Evolutionary conservation across 2,888 invertebrate genomes (phyloP).

Genomic region (Cheilosia vernalis): DNA sequence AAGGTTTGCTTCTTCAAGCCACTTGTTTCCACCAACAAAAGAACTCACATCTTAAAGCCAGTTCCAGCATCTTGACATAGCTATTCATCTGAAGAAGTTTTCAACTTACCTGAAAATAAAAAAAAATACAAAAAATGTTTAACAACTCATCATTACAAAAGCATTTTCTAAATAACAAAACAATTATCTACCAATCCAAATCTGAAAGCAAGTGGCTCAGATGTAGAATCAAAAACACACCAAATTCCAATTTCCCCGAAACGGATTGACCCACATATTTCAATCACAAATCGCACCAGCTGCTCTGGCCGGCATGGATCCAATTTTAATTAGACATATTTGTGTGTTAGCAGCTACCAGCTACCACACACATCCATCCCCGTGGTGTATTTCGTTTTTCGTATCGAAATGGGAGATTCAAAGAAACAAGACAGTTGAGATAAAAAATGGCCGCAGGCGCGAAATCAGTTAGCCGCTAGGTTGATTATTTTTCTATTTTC

Average conservation of each 20-base stretch:
- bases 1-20: too few species aligned
- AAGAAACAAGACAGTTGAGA: constrained; percentile 10
- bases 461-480: constrained; percentile 29
- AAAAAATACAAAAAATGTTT: not conserved
- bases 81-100: not conserved
- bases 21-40: too few species aligned
- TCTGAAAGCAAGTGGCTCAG: not conserved
- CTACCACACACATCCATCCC: not conserved
- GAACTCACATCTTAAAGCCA: too few species aligned
- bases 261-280: constrained; percentile 42
- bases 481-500: not conserved
- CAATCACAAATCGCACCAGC: constrained; percentile 4
- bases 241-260: not conserved
- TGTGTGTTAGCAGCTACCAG: constrained; percentile 18
- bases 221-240: constrained; percentile 22
- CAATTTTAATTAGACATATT: constrained; percentile 47
- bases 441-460: constrained; percentile 23
- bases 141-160: not conserved
- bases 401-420: constrained; percentile 16
- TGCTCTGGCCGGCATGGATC: constrained; percentile 25
- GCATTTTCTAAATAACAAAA: not conserved
- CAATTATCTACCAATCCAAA: constrained; percentile 3
- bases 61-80: too few species aligned
- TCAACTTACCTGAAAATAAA: constrained; percentile 48
- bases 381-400: not conserved